Conservation (phyloP, 1,140 invertebrate genomes). For the Panonychus citri region DNA sequence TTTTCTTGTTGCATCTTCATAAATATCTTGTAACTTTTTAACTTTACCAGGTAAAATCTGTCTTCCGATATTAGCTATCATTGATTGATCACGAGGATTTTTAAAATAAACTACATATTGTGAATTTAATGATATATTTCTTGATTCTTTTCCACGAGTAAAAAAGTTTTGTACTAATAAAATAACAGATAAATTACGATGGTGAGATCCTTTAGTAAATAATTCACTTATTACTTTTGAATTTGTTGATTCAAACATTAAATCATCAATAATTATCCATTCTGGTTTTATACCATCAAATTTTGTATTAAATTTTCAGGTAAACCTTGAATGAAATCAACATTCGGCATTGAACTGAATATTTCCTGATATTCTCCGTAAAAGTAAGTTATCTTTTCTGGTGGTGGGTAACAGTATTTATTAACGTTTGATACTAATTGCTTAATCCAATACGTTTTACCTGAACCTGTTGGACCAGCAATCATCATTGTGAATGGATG, state of each 20-base stretch:
- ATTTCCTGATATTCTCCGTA: no score
- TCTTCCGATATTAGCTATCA: background rate
- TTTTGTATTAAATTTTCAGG: no score
- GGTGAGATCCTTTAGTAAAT: background rate
- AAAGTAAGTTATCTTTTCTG: no score
- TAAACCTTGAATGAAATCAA: no score
- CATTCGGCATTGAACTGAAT: no score
- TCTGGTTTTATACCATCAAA: no score
- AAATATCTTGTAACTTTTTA: background rate
- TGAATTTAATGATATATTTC: background rate
- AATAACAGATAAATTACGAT: background rate
- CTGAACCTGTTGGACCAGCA: no score
- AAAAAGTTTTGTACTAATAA: background rate
- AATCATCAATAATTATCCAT: background rate
- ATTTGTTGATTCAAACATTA: slow-evolving; percentile 2
- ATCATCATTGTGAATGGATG: no score
- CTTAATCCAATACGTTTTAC: no score
- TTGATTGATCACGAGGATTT: background rate
- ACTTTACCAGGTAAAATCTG: background rate
- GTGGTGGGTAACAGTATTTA: no score
- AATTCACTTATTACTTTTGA: background rate
- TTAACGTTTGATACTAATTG: no score
- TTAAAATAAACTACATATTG: background rate
- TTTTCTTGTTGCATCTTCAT: background rate
- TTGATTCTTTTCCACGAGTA: background rate